These are phyloP conservation scores for Rhamnusium bicolor DNA, from an alignment of 2,888 invertebrate genomes.

Conservation along the genomic window DNA sequence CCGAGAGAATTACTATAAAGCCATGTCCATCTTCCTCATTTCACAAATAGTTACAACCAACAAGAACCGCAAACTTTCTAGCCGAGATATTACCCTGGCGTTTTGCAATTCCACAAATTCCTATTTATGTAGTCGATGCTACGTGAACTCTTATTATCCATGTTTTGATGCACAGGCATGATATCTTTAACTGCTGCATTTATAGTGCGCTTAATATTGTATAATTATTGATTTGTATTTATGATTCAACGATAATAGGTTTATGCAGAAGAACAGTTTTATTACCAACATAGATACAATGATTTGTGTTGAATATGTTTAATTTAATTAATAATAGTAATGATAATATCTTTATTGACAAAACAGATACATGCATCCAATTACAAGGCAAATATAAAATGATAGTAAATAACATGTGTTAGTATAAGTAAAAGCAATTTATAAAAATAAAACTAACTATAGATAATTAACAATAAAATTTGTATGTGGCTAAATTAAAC, in stretches of 20 bases:
- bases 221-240: not conserved
- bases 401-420: no score
- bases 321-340: not conserved
- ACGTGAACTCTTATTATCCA: not conserved
- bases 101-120: conserved; percentile 21
- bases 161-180: not conserved
- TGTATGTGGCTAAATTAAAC: no score
- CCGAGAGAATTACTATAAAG: conserved; percentile 48
- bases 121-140: not conserved
- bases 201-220: not conserved
- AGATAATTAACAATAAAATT: no score
- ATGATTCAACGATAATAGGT: not conserved
- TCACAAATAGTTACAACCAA: conserved; percentile 35
- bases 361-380: no score
- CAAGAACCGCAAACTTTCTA: conserved; percentile 26
- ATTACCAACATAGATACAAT: not conserved
- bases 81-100: conserved; percentile 9
- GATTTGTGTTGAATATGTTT: not conserved
- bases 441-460: no score
- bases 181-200: not conserved
- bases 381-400: no score
- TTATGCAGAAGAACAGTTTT: not conserved
- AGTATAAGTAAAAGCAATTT: no score
- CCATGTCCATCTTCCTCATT: conserved; percentile 47
- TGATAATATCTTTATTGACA: not conserved